Base-by-base conservation (phyloP, 1,140 invertebrate species). In the Brachystomella parvula region DNA sequence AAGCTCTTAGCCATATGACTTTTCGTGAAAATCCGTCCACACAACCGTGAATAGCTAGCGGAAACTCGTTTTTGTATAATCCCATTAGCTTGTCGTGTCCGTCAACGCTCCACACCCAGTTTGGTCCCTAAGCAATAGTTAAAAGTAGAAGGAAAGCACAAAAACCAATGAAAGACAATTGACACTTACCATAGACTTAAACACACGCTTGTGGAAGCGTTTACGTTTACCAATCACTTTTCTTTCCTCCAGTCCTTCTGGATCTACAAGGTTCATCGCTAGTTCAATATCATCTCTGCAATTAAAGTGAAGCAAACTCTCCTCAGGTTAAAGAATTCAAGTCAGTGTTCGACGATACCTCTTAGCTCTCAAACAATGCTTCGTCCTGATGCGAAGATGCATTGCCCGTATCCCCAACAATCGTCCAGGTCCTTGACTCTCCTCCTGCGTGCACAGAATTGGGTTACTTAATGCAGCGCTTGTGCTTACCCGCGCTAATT, bases 51-150 rank as follows among this genome's bases (percentile, higher is more conserved):
- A 53, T 26, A 15, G 9, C 49, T n/a, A 53, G 49, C 24, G 49
- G 49, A 53, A 53, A 53, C 49, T 53, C 49, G 15, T 15, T 3
- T 21, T 53, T 53, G 24, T 53, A n/a, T 24, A 15, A n/a, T 53
- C 49, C 49, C 49, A 53, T 53, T 24, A 53, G 24, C 24, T 53
- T 53, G 49, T 53, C 49, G 49, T 53, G 49, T 9, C 49, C 49
- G 24, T 53, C 49, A 6, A 53, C 24, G 24, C 49, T 53, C 49
- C 49, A 53, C 49, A 53, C 6, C 49, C 49, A 53, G 24, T 53
- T 53, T 26, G 49, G 49, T 6, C 49, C 49, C 49, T 53, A n/a
- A n/a, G n/a, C n/a, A 53, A 24, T 53, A n/a, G 24, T 53, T 9
- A n/a, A 53, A 3, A 15, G 6, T 12, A 12, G 9, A 53, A 21